A percentile compares a stretch with the other conserved stretches of the same genome.
phyloP scores from a whole-genome alignment of 2,113 vertebrate species.

The Typhlomys cinereus region DNA sequence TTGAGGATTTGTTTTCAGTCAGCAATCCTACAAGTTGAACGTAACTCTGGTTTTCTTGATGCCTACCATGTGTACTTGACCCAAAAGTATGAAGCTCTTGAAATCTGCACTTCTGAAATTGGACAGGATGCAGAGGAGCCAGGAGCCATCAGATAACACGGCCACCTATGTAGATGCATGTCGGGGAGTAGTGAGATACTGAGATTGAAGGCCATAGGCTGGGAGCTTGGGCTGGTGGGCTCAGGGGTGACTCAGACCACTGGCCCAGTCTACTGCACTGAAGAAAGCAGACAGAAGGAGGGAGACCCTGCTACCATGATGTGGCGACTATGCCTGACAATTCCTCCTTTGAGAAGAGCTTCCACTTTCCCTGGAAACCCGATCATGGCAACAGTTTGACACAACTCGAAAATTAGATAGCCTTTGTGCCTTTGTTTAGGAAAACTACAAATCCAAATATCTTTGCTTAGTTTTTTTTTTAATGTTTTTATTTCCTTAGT shows the following conservation, averaged over 20 bases:
- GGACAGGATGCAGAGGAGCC: constrained; percentile 55
- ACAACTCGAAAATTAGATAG: not conserved
- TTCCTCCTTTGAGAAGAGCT: constrained; percentile 3
- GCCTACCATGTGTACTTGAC: constrained; percentile 66
- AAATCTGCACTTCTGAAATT: constrained; percentile 64
- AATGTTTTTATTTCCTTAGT: too few relatives aligned
- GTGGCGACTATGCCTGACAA: not conserved
- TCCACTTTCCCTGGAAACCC: not conserved
- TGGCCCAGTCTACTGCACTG: constrained; percentile 74
- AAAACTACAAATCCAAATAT: not conserved
- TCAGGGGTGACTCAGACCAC: constrained; percentile 79
- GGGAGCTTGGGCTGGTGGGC: constrained; percentile 82
- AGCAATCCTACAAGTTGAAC: constrained; percentile 45
- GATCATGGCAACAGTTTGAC: not conserved
- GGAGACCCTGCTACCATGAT: not conserved
- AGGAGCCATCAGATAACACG: constrained; percentile 80
- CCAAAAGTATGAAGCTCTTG: constrained; percentile 67
- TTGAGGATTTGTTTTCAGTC: constrained; percentile 61
- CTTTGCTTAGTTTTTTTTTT: not conserved
- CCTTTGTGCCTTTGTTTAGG: not conserved
- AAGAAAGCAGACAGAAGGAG: constrained; percentile 69
- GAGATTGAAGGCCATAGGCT: constrained; percentile 83
- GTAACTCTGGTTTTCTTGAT: constrained; percentile 61
- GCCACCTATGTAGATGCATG: constrained; percentile 83
- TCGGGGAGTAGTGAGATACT: constrained; percentile 82